Evolutionary conservation across 2,113 vertebrate species (phyloP), one percentile per base, ranked within the genome.

Genomic region (Aepyceros melampus): DNA sequence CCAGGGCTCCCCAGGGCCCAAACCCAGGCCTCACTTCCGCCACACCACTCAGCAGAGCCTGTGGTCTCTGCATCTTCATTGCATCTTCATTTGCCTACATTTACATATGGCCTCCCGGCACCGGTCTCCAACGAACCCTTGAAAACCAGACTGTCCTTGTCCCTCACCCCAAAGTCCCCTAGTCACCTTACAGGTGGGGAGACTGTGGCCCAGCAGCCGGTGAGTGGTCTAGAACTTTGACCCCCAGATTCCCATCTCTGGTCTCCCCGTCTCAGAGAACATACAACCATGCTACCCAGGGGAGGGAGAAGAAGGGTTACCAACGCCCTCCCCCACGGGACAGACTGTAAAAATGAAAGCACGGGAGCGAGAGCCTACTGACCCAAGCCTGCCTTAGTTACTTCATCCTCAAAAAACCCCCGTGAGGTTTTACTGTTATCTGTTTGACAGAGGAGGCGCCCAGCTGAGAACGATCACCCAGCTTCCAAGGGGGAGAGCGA

Each of bases 1-100:
- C 21, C 6, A 45, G 53, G 88, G 87, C 91, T 97, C 98, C 92
- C 96, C 43, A 87, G 84, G 84, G 96, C 86, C 92, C 56, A 94
- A 55, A 82, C 84, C 94, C 55, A 96, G 89, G 82, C 43, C 87
- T 58, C 74, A 33, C 81, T 33, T 74, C 71, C 17, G 27, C 55
- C 9, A 31, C 27, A 40, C 47, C 25, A 43, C 40, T 51, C 11
- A 7, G 64, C 55, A 9, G 21, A 36, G 76, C 40, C 56, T n/a
- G 7, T 40, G 49, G 82, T 33, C 89, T 97, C 60, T 91, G 87
- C 84, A 90, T 88, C 81, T 84, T 67, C 33, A 95, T 67, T 91
- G 87, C 84, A 90, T 88, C 81, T 84, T 67, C 33, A 95, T 96
- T 90, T 96, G 81, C 84, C 79, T 96, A 17, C 7, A 86, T 95